Evolutionary conservation across 2,113 vertebrate genomes (phyloP), one percentile per base, ranked within the genome.

Genomic region (Oophaga pumilio): DNA sequence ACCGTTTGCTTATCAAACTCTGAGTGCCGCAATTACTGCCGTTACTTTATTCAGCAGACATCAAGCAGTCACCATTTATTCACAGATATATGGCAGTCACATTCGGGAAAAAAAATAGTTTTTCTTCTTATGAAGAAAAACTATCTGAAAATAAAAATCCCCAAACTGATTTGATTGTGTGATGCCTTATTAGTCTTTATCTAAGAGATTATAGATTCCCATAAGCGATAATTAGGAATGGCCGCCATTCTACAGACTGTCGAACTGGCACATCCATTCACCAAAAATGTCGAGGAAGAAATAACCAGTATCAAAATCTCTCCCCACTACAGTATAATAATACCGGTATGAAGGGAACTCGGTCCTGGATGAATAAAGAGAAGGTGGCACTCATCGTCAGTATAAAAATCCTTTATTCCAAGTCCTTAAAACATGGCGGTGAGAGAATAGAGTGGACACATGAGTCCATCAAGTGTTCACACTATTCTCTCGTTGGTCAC

Each of bases 1-100:
- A 80, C 71, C 49, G 33, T 60, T 60, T 60, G 78, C 18, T 80
- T 80, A 80, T 33, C 26, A 80, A 80, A 26, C 17, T 11, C 71
- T 74, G 18, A 74, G 22, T 50, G 71, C 33, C 50, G 71, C 71
- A 50, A 74, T 74, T 74, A 74, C 33, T 50, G 43, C 71, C 20
- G 50, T 74, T 74, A 49, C 26, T 43, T 73, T 43, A 20, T 50
- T 50, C 71, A 43, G 43, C 18, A 22, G 71, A 33, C 71, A 50
- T 74, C 43, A 74, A 74, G 71, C 71, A 14, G 8, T 74, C 26
- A 49, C 2, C 33, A 74, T 22, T 49, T 74, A 73, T 74, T 74
- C 33, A 49, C 43, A 50, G 71, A 22, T 74, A 6, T 17, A 74
- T 50, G 71, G 71, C 43, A 74, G 71, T 22, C 71, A 22, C 9